Conservation (phyloP, 2,888 invertebrate genomes). For the Erynnis tages region DNA sequence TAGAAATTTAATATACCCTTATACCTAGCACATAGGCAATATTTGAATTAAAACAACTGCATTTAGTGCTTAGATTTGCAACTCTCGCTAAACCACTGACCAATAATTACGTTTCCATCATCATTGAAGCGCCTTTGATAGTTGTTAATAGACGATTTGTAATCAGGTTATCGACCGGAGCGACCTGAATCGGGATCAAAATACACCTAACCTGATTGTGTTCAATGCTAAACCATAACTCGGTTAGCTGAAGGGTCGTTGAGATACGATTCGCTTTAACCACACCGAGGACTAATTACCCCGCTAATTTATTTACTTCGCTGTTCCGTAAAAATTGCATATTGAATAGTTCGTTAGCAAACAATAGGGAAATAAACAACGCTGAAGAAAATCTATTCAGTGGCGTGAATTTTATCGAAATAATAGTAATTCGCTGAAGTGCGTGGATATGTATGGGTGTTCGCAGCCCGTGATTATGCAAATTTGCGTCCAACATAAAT, state of each 20-base stretch:
- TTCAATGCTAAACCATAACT: constrained; percentile 30
- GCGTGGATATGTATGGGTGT: constrained; percentile 53
- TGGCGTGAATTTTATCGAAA: constrained; percentile 64
- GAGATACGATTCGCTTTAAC: constrained; percentile 33
- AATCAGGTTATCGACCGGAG: constrained; percentile 18
- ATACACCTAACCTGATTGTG: constrained; percentile 24
- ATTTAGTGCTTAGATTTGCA: not conserved
- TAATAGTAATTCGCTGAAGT: constrained; percentile 65
- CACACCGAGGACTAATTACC: constrained; percentile 35
- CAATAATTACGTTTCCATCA: not conserved
- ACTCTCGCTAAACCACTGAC: not conserved
- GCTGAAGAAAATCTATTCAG: constrained; percentile 36
- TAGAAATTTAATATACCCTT: too few species aligned
- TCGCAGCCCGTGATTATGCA: constrained; percentile 76
- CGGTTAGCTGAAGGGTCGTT: constrained; percentile 33
- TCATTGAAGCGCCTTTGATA: constrained; percentile 8
- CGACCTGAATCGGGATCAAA: constrained; percentile 26
- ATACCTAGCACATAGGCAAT: too few species aligned
- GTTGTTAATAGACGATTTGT: constrained; percentile 15
- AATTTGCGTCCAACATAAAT: constrained; percentile 78
- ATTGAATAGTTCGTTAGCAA: constrained; percentile 35
- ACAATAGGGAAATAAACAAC: constrained; percentile 36
- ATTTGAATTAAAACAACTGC: too few species aligned
- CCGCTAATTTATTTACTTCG: constrained; percentile 35
- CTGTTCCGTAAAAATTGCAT: constrained; percentile 33